Percentiles rank a stretch among this genome's conserved stretches.
These are phyloP conservation scores for Drosophila nikananu DNA, from an alignment of 1,140 invertebrate genomes.

Conservation along the genomic window DNA sequence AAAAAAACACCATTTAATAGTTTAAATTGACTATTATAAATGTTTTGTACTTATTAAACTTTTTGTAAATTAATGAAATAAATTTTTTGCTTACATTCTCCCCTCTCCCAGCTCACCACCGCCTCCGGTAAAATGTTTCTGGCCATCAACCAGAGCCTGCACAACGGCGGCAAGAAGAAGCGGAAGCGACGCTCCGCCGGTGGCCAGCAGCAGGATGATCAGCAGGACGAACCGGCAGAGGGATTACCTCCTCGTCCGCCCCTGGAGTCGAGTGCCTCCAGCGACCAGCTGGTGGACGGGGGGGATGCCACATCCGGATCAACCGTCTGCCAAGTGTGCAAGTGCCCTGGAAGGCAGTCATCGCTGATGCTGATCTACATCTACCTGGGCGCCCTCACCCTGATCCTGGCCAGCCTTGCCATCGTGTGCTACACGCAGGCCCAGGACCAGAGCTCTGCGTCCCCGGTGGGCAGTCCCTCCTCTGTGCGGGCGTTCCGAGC, in stretches of 20 bases:
- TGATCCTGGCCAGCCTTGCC: slow-evolving; percentile 70
- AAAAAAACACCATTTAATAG: background rate
- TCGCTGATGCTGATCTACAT: slow-evolving; percentile 68
- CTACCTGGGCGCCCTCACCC: slow-evolving; percentile 70
- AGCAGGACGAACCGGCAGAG: slow-evolving; percentile 11
- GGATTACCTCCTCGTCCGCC: background rate
- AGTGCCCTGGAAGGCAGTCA: slow-evolving; percentile 16
- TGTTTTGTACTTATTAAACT: background rate
- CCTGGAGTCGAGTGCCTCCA: slow-evolving; percentile 45
- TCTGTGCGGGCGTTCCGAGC: slow-evolving; percentile 24
- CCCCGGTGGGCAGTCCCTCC: background rate
- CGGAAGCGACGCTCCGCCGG: slow-evolving; percentile 28
- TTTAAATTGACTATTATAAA: background rate
- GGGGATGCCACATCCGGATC: background rate
- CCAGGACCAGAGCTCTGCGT: slow-evolving; percentile 17
- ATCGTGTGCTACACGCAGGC: slow-evolving; percentile 75
- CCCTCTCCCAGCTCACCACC: background rate
- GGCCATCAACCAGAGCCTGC: slow-evolving; percentile 78
- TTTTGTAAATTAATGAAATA: background rate
- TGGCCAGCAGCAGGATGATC: slow-evolving; percentile 23
- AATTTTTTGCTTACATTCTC: background rate
- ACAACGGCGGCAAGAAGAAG: slow-evolving; percentile 59
- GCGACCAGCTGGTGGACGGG: slow-evolving; percentile 45
- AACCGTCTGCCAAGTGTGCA: slow-evolving; percentile 2
- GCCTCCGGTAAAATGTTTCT: slow-evolving; percentile 66